Evolutionary conservation across 2,888 invertebrate species (phyloP).

Genomic region (Rosalia funebris): DNA sequence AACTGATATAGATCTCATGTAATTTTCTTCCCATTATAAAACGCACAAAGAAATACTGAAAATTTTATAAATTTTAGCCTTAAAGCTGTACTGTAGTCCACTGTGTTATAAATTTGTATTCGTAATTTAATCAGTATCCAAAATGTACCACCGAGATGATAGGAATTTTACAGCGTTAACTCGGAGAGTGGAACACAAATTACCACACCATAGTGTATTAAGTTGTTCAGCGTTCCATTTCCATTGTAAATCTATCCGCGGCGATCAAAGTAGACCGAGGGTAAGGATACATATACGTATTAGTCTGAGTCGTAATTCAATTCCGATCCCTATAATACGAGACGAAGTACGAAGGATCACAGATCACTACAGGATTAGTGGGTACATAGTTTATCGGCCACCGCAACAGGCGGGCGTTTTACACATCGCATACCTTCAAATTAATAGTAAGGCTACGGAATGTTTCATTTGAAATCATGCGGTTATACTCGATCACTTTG

Average conservation of each 20-base stretch:
- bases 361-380: slow-evolving; percentile 46
- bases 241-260: slow-evolving; percentile 21
- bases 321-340: slow-evolving; percentile 38
- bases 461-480: slow-evolving; percentile 47
- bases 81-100: no score
- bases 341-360: slow-evolving; percentile 45
- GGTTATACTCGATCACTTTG: slow-evolving; percentile 43
- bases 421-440: slow-evolving; percentile 50
- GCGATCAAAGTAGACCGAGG: slow-evolving; percentile 12
- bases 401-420: slow-evolving; percentile 52
- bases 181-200: slow-evolving; percentile 12
- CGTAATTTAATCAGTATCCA: slow-evolving; percentile 6
- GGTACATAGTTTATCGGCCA: slow-evolving; percentile 50
- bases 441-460: slow-evolving; percentile 46
- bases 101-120: no score
- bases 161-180: slow-evolving; percentile 10
- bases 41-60: no score
- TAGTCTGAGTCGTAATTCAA: slow-evolving; percentile 32
- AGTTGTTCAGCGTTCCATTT: slow-evolving; percentile 14
- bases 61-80: no score
- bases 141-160: neutral
- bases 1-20: no score
- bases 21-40: no score
- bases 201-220: slow-evolving; percentile 12
- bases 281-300: slow-evolving; percentile 2